Percentiles rank a stretch among this genome's conserved stretches.
Evolutionary conservation across 1,140 invertebrate species (phyloP).

Genomic region (Antheraea pernyi): DNA sequence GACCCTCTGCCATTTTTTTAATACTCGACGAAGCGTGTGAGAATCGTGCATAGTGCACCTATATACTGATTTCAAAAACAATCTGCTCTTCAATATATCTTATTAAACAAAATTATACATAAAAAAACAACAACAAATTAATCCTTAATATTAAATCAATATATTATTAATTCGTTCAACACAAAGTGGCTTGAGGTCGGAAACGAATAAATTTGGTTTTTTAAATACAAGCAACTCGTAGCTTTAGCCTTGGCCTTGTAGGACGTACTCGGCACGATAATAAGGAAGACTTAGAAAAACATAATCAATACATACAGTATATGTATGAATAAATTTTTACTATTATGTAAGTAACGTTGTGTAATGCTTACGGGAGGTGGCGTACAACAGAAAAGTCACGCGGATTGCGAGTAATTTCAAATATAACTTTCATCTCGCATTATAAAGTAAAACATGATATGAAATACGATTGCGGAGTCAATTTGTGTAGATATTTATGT

Average conservation of each 20-base stretch:
- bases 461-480: background rate
- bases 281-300: constrained; percentile 35
- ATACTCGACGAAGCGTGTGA: no score
- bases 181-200: constrained; percentile 13
- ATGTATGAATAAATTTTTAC: background rate
- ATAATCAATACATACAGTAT: constrained; percentile 5
- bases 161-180: background rate
- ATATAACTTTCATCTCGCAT: background rate
- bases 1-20: no score
- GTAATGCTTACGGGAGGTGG: background rate
- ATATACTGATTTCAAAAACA: no score
- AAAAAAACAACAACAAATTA: background rate
- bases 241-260: constrained; percentile 49
- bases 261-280: constrained; percentile 36
- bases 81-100: no score
- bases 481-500: no score
- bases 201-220: constrained; percentile 27
- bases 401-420: background rate
- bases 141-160: background rate
- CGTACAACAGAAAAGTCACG: background rate
- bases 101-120: background rate
- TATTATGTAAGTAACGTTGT: constrained; percentile 3
- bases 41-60: no score
- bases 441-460: background rate
- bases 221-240: constrained; percentile 27